These are phyloP conservation scores for Perizoma affinitatum DNA, from an alignment of 2,888 invertebrate genomes.

Conservation along the genomic window DNA sequence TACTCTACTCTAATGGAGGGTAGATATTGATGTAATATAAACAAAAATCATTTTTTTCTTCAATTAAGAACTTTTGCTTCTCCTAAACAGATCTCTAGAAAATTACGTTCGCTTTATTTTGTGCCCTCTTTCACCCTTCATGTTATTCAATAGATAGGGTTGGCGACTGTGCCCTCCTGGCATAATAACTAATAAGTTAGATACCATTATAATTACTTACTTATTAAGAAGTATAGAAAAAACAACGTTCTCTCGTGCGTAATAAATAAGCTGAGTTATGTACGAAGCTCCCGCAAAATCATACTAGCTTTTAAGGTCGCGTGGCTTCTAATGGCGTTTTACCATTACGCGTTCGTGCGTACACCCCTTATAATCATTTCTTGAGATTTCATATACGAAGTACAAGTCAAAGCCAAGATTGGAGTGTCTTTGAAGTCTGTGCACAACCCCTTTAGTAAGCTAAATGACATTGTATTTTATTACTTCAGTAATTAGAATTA, in stretches of 20 bases:
- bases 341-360: conserved; percentile 36
- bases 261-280: conserved; percentile 7
- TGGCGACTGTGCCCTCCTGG: no score
- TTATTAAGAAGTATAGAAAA: no score
- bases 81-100: no score
- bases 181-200: no score
- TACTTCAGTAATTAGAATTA: conserved; percentile 25
- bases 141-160: no score
- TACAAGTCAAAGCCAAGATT: conserved; percentile 37
- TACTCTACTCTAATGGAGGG: no score
- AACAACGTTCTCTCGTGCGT: conserved; percentile 3
- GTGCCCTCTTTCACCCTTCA: no score
- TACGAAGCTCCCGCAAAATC: conserved; percentile 12
- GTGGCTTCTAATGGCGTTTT: conserved; percentile 35
- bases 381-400: conserved; percentile 39
- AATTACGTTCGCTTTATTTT: no score
- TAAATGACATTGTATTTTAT: conserved; percentile 33
- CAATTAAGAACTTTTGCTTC: no score
- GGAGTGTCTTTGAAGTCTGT: conserved; percentile 38
- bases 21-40: no score
- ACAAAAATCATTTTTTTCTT: no score
- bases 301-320: conserved; percentile 23
- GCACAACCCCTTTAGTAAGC: conserved; percentile 30
- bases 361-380: conserved; percentile 38
- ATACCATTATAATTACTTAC: no score